A percentile compares a stretch with the other conserved stretches of the same genome.
These are phyloP conservation scores for Morone saxatilis DNA, from an alignment of 2,113 vertebrate genomes.

Conservation along the genomic window DNA sequence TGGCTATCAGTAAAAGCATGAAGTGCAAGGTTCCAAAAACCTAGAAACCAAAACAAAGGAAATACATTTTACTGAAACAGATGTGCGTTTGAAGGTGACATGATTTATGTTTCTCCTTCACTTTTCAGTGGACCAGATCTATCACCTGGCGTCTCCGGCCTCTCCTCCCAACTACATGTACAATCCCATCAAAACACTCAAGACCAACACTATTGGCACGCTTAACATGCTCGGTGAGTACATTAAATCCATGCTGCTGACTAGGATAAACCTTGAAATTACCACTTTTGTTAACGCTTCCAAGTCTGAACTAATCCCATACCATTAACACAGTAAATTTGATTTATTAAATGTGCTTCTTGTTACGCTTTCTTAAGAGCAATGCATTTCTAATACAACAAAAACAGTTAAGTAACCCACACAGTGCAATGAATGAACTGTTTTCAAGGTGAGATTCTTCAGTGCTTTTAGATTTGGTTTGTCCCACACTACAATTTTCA, in stretches of 20 bases:
- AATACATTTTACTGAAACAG: neutral
- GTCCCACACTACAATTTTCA: no score
- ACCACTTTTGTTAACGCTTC: neutral
- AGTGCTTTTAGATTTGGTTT: neutral
- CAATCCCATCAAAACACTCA: slow-evolving; percentile 98
- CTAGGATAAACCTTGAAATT: no score
- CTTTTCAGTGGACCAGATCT: slow-evolving; percentile 95
- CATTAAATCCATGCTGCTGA: neutral
- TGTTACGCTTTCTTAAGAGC: neutral
- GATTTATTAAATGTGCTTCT: neutral
- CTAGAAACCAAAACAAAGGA: neutral
- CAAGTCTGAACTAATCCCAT: neutral
- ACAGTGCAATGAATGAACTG: neutral
- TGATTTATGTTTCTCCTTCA: slow-evolving; percentile 11
- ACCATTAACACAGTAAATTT: neutral
- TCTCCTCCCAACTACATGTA: slow-evolving; percentile 99
- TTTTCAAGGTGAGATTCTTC: neutral
- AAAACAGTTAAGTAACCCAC: neutral
- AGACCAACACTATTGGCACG: slow-evolving; percentile 98
- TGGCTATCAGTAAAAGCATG: no score
- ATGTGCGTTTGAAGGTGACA: neutral
- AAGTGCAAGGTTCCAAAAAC: neutral
- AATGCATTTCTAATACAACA: neutral
- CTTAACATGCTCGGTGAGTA: slow-evolving; percentile 97
- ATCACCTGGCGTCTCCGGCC: slow-evolving; percentile 97